These are phyloP conservation scores for Adrianichthys oophorus DNA, from an alignment of 2,797 vertebrate genomes.

Conservation along the genomic window DNA sequence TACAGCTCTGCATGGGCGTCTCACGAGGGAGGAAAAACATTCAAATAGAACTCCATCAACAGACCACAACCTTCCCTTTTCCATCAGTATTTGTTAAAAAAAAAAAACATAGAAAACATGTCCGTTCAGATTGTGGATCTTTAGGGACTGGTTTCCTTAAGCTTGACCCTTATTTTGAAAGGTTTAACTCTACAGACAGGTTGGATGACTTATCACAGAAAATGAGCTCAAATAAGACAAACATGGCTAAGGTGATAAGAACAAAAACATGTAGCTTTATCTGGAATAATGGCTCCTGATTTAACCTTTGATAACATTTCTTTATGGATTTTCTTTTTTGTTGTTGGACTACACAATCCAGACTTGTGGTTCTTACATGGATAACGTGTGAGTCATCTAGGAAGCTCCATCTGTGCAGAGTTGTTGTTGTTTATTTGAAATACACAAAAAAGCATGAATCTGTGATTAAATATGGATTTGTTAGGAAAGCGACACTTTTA, in stretches of 20 bases:
- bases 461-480: neutral
- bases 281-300: too few species aligned
- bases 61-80: neutral
- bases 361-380: conserved; percentile 9
- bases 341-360: conserved; percentile 9
- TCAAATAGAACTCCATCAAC: neutral
- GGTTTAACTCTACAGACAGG: conserved; percentile 6
- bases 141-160: too few species aligned
- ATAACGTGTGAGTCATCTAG: conserved; percentile 33
- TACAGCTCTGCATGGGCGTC: conserved; percentile 51
- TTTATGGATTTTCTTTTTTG: conserved; percentile 2
- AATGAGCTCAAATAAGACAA: too few species aligned
- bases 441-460: neutral
- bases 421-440: conserved; percentile 13
- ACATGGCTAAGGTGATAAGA: too few species aligned
- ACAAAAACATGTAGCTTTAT: too few species aligned
- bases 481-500: too few species aligned
- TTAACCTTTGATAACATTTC: neutral
- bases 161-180: too few species aligned
- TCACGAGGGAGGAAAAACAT: conserved; percentile 18
- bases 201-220: neutral
- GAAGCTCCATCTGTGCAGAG: conserved; percentile 16
- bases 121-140: too few species aligned
- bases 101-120: too few species aligned
- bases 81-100: neutral